These are phyloP conservation scores for Rhinoderma darwinii DNA, from an alignment of 2,113 vertebrate genomes.

Conservation along the genomic window DNA sequence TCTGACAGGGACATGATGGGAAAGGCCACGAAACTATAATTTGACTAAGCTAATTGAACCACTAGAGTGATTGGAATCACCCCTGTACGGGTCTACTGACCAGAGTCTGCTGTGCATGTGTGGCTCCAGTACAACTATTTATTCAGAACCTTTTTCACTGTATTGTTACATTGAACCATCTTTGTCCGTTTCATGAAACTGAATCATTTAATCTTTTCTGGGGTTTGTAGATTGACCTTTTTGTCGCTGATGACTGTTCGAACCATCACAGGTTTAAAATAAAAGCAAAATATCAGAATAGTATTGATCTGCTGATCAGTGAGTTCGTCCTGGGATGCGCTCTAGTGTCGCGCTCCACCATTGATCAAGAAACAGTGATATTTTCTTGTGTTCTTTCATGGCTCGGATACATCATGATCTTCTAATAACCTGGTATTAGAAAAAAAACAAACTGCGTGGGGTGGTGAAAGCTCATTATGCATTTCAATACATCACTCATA, in stretches of 20 bases:
- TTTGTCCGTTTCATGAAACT: not conserved
- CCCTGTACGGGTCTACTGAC: not conserved
- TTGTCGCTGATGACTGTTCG: not conserved
- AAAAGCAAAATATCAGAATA: slow-evolving; percentile 7
- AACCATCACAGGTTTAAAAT: not conserved
- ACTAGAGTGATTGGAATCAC: not conserved
- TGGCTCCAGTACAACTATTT: not conserved
- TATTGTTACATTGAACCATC: not conserved
- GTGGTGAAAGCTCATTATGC: slow-evolving; percentile 2
- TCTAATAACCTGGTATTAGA: not conserved
- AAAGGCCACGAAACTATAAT: no score
- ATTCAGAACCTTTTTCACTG: not conserved
- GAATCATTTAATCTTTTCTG: not conserved
- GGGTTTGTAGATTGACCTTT: not conserved
- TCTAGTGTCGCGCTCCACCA: not conserved
- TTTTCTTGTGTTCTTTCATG: not conserved
- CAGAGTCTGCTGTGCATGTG: not conserved
- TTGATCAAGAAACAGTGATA: slow-evolving; percentile 20
- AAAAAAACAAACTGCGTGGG: slow-evolving; percentile 5
- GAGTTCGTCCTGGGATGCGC: not conserved
- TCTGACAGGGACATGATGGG: no score
- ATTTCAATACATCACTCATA: slow-evolving; percentile 20
- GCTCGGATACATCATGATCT: not conserved
- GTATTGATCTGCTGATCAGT: slow-evolving; percentile 1
- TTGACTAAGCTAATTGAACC: no score